A percentile compares a stretch with the other conserved stretches of the same genome.
These are phyloP conservation scores for Synchiropus splendidus DNA, from an alignment of 2,113 vertebrate genomes.

Conservation along the genomic window DNA sequence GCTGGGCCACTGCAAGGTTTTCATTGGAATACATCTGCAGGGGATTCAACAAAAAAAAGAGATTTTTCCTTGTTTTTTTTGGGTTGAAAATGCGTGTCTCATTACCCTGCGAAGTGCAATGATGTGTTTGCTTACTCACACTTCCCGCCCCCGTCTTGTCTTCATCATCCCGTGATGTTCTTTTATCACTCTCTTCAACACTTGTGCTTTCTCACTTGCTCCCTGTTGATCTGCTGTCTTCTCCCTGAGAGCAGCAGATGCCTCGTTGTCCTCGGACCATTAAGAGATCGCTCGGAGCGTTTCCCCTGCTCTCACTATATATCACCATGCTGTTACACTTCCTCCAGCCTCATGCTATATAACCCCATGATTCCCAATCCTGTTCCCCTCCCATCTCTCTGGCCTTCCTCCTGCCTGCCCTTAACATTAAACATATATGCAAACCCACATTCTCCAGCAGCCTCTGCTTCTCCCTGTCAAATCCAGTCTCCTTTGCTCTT, in stretches of 20 bases:
- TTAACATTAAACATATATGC: too few relatives aligned
- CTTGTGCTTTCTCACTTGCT: too few relatives aligned
- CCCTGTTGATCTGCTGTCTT: too few relatives aligned
- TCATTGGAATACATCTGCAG: too few relatives aligned
- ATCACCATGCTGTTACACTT: constrained; percentile 15
- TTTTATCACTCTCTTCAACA: constrained; percentile 1
- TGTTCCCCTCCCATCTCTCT: constrained; percentile 4
- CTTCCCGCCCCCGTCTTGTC: background rate
- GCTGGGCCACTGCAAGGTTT: too few relatives aligned
- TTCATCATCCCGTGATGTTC: background rate
- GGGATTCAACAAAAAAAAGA: too few relatives aligned
- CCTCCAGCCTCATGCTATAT: constrained; percentile 3
- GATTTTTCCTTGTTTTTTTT: too few relatives aligned
- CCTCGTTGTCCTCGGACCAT: constrained; percentile 28
- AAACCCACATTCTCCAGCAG: too few relatives aligned
- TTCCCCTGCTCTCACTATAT: constrained; percentile 18
- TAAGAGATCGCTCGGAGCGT: constrained; percentile 14
- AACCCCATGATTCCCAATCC: background rate
- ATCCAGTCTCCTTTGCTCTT: background rate
- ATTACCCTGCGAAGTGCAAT: too few relatives aligned
- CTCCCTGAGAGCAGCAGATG: constrained; percentile 18
- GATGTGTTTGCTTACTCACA: background rate
- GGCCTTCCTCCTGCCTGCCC: too few relatives aligned
- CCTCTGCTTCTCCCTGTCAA: too few relatives aligned
- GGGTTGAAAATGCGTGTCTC: background rate